Evolutionary conservation across 2,888 invertebrate species (phyloP).

Genomic region (Tetragonula carbonaria): DNA sequence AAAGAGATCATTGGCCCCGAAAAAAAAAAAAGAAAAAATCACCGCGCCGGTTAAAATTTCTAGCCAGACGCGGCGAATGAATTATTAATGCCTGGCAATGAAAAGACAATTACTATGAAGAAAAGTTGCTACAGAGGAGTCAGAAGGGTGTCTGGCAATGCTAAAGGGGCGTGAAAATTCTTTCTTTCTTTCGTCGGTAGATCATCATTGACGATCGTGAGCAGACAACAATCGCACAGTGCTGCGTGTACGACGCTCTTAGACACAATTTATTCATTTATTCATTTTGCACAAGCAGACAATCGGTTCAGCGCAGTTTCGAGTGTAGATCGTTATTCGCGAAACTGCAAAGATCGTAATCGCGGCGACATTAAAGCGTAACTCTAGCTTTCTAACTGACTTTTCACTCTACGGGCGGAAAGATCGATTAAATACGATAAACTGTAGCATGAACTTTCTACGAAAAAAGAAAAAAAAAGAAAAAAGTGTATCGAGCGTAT

Average conservation of each 20-base stretch:
- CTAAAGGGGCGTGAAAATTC: background rate
- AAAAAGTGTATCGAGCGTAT: background rate
- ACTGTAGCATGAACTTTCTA: slow-evolving; percentile 21
- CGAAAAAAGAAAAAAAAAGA: background rate
- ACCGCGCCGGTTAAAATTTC: slow-evolving; percentile 35
- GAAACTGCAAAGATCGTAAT: too few relatives aligned
- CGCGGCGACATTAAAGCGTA: too few relatives aligned
- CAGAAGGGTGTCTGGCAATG: background rate
- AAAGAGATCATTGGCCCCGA: slow-evolving; percentile 45
- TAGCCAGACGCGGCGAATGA: slow-evolving; percentile 35
- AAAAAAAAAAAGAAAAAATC: slow-evolving; percentile 44
- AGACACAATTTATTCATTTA: too few relatives aligned
- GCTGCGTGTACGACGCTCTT: too few relatives aligned
- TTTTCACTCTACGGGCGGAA: background rate
- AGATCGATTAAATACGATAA: background rate
- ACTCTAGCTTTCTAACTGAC: background rate
- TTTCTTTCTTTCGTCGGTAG: too few relatives aligned
- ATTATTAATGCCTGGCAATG: slow-evolving; percentile 49
- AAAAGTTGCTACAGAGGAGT: background rate
- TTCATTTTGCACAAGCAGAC: too few relatives aligned
- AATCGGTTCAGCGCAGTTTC: too few relatives aligned
- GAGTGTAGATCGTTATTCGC: too few relatives aligned
- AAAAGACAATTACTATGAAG: slow-evolving; percentile 43
- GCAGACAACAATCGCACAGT: too few relatives aligned
- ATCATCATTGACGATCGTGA: too few relatives aligned